These are phyloP conservation scores for Syngnathus typhle DNA, from an alignment of 2,113 vertebrate species.

Conservation along the genomic window DNA sequence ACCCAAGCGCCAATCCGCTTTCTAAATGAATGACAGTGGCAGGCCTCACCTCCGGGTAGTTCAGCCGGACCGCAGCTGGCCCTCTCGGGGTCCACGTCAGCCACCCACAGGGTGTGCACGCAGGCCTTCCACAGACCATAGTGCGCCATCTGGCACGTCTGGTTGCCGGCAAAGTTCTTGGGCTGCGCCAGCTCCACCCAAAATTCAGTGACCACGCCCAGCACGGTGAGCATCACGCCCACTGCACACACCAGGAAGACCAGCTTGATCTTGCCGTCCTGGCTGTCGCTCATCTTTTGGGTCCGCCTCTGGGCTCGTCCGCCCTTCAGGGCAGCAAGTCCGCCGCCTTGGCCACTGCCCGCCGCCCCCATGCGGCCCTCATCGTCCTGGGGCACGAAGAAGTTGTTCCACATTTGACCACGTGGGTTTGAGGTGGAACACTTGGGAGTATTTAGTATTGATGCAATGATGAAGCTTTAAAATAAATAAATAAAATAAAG, in stretches of 20 bases:
- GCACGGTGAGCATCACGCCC: constrained; percentile 76
- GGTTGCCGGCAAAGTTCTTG: constrained; percentile 71
- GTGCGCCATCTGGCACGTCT: constrained; percentile 78
- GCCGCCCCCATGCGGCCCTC: constrained; percentile 62
- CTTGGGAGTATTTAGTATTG: background rate
- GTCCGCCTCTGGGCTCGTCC: constrained; percentile 51
- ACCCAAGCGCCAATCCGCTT: background rate
- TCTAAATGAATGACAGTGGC: background rate
- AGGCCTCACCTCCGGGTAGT: constrained; percentile 80
- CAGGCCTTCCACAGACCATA: constrained; percentile 87
- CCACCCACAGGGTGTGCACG: constrained; percentile 76
- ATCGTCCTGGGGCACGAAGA: constrained; percentile 78
- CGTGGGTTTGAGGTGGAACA: background rate
- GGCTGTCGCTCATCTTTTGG: constrained; percentile 77
- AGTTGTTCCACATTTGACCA: constrained; percentile 80
- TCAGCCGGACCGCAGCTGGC: constrained; percentile 79
- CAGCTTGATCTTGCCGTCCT: constrained; percentile 81
- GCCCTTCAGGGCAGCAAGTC: constrained; percentile 42
- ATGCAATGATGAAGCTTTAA: constrained; percentile 1
- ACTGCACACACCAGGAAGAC: constrained; percentile 74
- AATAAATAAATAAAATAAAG: constrained; percentile 3
- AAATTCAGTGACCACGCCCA: constrained; percentile 86
- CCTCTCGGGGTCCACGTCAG: constrained; percentile 73
- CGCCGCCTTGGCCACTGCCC: constrained; percentile 44
- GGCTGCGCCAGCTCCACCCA: constrained; percentile 83